Base-by-base conservation (phyloP, 2,797 vertebrate species). In the Scarus forsteni region DNA sequence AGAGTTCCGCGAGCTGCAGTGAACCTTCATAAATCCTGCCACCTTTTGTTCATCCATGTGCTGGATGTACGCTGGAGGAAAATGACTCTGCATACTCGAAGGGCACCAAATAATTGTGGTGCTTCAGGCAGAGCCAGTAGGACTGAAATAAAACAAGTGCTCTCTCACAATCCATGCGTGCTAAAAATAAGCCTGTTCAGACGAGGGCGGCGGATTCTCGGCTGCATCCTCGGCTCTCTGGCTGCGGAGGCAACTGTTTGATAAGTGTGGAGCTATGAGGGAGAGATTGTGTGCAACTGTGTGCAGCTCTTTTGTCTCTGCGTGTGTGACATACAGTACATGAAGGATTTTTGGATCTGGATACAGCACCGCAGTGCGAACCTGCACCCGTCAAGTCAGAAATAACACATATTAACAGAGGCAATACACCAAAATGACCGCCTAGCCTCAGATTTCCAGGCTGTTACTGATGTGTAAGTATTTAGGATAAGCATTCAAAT, bases 101-200 rank as follows among this genome's bases (percentile, higher is more conserved):
- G 85, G 85, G 83, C 83, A 85, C 73, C 82, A 77, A 84, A 90
- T 90, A 89, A 93, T 91, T 87, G 84, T 86, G 85, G 83, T 84
- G 83, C 90, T 94, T 88, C 80, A 87, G 87, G 87, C 89, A 77
- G 75, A 89, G 90, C 87, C 79, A 81, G 80, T 75, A 86, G 85
- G 84, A 89, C 90, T 83, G 86, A 91, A 93, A 93, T 92, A 90
- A 93, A 92, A 92, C 90, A 92, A 92, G 88, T 87, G 88, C 88
- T 91, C 90, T 88, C 85, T 91, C 89, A 89, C 88, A 89, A 89
- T 92, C 92, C 86, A 82, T 76, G 85, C 56, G 66, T 80, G 91
- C 90, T 94, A 93, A 93, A 93, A 93, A 94, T 93, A 93, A 90
- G 77, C 80, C 83, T 85, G 87, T 89, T 89, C 87, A 90, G 84